These are phyloP conservation scores for Hymenopus coronatus DNA, from an alignment of 2,888 invertebrate species.

Conservation along the genomic window DNA sequence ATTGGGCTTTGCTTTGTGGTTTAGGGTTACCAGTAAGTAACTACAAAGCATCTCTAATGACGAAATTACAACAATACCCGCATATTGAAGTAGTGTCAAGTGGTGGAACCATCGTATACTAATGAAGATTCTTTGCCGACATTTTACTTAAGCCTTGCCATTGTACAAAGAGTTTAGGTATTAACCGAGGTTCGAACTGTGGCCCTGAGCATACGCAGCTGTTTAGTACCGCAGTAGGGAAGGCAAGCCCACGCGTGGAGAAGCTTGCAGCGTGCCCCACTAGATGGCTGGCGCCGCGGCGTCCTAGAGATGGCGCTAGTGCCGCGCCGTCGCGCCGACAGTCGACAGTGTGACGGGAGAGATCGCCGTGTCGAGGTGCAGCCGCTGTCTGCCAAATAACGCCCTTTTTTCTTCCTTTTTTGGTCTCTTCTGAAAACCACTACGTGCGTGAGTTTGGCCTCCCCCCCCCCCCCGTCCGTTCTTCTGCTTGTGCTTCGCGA, in stretches of 20 bases:
- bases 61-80: no score
- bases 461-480: not conserved
- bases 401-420: not conserved
- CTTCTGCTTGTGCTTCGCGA: not conserved
- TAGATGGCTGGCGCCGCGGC: constrained; percentile 9
- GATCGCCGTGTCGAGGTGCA: not conserved
- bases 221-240: no score
- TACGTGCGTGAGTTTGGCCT: not conserved
- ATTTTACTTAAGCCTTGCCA: no score
- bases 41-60: no score
- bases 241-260: not conserved
- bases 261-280: not conserved
- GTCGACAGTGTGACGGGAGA: constrained; percentile 13
- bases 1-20: no score
- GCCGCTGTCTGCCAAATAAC: not conserved
- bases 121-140: no score
- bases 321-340: not conserved
- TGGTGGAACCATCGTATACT: no score
- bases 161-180: no score
- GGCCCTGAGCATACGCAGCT: no score
- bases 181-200: no score
- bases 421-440: not conserved
- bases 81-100: no score
- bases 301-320: constrained; percentile 1
- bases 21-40: no score